Evolutionary conservation across 2,113 vertebrate genomes (phyloP).

Genomic region (Nothobranchius kuhntae): DNA sequence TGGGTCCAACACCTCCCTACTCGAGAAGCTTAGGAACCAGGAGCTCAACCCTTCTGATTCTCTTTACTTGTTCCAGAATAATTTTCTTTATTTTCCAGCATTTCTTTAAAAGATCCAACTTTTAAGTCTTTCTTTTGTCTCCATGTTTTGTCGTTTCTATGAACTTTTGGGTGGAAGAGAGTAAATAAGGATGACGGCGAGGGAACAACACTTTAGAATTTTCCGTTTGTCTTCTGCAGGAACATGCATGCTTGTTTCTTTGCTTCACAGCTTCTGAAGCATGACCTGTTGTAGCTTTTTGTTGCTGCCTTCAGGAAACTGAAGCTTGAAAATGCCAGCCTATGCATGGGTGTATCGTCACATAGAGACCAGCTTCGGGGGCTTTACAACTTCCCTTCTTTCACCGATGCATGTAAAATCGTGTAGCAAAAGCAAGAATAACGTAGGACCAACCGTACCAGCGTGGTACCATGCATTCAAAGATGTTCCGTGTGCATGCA

Average conservation of each 20-base stretch:
- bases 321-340: background rate
- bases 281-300: background rate
- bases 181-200: background rate
- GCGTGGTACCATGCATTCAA: conserved; percentile 8
- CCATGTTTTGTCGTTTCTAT: too few relatives aligned
- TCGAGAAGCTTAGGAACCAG: too few relatives aligned
- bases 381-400: conserved; percentile 7
- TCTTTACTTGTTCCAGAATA: too few relatives aligned
- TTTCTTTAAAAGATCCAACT: too few relatives aligned
- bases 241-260: background rate
- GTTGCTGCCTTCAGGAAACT: background rate
- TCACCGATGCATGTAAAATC: conserved; percentile 33
- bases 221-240: background rate
- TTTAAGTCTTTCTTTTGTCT: too few relatives aligned
- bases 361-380: background rate
- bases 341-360: background rate
- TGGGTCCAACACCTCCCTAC: too few relatives aligned
- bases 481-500: too few relatives aligned
- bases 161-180: background rate
- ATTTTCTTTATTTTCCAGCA: background rate
- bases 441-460: background rate
- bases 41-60: too few relatives aligned
- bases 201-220: too few relatives aligned
- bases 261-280: background rate
- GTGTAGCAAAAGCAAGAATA: conserved; percentile 5